Evolutionary conservation across 1,140 invertebrate species (phyloP).

Genomic region (Argopecten irradians): DNA sequence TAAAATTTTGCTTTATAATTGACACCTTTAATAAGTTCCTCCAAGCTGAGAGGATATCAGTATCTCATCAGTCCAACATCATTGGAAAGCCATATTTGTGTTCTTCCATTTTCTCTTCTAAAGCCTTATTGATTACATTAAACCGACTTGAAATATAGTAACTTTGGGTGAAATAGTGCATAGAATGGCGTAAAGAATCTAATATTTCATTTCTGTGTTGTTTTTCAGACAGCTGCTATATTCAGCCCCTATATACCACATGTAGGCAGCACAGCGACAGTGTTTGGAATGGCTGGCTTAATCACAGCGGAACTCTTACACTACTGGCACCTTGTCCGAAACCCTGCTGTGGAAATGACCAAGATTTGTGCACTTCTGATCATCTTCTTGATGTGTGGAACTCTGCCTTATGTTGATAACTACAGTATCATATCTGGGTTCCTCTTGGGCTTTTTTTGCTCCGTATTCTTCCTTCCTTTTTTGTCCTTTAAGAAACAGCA

Average conservation of each 20-base stretch:
- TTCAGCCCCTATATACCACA: conserved; percentile 62
- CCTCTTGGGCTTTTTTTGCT: conserved; percentile 58
- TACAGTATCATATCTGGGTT: conserved; percentile 61
- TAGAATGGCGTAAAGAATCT: too few relatives aligned
- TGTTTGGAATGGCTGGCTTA: conserved; percentile 65
- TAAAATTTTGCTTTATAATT: too few relatives aligned
- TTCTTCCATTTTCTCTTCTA: too few relatives aligned
- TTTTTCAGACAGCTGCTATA: conserved; percentile 59
- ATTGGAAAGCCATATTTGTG: too few relatives aligned
- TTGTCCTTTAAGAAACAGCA: conserved; percentile 62
- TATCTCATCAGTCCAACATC: too few relatives aligned
- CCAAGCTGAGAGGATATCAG: too few relatives aligned
- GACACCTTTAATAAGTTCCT: too few relatives aligned
- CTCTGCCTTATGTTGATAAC: conserved; percentile 65
- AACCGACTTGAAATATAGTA: too few relatives aligned
- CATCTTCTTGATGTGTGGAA: conserved; percentile 60
- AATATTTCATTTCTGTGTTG: neutral
- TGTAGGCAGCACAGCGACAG: conserved; percentile 63
- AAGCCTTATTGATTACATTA: too few relatives aligned
- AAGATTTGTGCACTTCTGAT: conserved; percentile 58
- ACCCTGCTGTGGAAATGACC: conserved; percentile 57
- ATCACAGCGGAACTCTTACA: conserved; percentile 67
- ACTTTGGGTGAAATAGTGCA: too few relatives aligned
- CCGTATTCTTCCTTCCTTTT: conserved; percentile 64
- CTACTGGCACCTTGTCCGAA: conserved; percentile 63